Conservation (phyloP, 2,888 invertebrate species). For the Petrolisthes manimaculis region DNA sequence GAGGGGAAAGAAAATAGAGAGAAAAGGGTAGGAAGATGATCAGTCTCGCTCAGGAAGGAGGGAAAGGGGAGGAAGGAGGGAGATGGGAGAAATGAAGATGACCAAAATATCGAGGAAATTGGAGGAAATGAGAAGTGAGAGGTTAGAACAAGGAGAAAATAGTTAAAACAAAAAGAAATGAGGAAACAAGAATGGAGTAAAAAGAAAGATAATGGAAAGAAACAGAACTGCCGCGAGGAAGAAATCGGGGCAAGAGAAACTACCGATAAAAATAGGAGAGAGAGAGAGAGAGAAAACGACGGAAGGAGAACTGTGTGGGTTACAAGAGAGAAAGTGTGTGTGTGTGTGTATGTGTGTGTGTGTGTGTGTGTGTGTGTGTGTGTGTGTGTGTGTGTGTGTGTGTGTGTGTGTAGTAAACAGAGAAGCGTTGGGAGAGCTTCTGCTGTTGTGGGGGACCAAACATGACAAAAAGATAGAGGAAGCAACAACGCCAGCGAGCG, state of each 20-base stretch:
- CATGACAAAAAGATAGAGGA: not conserved
- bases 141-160: not conserved
- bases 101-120: not conserved
- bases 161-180: not conserved
- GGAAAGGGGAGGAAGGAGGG: not conserved
- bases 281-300: not conserved
- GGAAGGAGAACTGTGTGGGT: not conserved
- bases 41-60: not conserved
- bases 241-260: not conserved
- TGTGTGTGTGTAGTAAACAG: not conserved
- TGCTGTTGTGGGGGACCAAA: not conserved
- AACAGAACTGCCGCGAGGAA: not conserved
- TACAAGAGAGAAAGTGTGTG: not conserved
- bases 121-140: not conserved
- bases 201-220: not conserved
- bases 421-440: not conserved
- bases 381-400: conserved; percentile 24
- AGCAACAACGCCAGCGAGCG: not conserved
- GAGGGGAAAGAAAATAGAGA: not conserved
- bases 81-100: not conserved
- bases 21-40: not conserved
- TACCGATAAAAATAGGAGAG: not conserved
- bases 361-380: conserved; percentile 25
- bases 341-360: conserved; percentile 10
- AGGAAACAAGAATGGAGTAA: not conserved